These are phyloP conservation scores for Pelecanus crispus DNA, from an alignment of 2,113 vertebrate genomes.

Conservation along the genomic window DNA sequence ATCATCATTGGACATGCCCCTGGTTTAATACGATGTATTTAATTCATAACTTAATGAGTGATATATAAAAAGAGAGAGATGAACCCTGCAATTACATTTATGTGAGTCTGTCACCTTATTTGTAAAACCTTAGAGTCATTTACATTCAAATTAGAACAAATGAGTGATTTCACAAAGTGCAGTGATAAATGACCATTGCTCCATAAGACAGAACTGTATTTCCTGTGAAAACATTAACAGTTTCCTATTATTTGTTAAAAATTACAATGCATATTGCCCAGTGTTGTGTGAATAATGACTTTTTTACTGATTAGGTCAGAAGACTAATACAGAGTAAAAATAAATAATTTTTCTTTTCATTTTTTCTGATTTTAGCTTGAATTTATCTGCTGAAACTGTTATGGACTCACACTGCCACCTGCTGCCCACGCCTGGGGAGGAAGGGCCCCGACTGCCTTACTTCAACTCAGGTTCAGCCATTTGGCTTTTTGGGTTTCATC, in stretches of 20 bases:
- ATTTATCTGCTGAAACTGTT: slow-evolving; percentile 34
- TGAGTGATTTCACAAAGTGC: slow-evolving; percentile 87
- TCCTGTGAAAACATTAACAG: slow-evolving; percentile 80
- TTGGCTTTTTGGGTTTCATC: background rate
- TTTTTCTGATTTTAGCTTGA: slow-evolving; percentile 62
- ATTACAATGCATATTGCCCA: slow-evolving; percentile 83
- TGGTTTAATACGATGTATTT: slow-evolving; percentile 91
- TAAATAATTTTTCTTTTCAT: slow-evolving; percentile 81
- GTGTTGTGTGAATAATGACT: slow-evolving; percentile 85
- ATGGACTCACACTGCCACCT: slow-evolving; percentile 80
- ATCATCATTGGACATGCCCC: slow-evolving; percentile 90
- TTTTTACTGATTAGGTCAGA: slow-evolving; percentile 84
- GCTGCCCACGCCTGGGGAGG: slow-evolving; percentile 49
- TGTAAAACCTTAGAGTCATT: slow-evolving; percentile 90
- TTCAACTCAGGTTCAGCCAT: background rate
- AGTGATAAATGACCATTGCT: slow-evolving; percentile 82
- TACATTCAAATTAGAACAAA: slow-evolving; percentile 91
- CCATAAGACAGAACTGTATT: slow-evolving; percentile 77
- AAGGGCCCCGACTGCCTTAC: background rate
- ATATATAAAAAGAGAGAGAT: slow-evolving; percentile 89
- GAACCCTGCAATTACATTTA: slow-evolving; percentile 89
- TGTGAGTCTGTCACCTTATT: slow-evolving; percentile 90
- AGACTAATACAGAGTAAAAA: slow-evolving; percentile 80
- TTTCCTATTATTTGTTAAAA: slow-evolving; percentile 85
- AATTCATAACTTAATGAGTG: slow-evolving; percentile 91